phyloP scores from a whole-genome alignment of 2,113 vertebrate species.

The Paraplagusia blochii region DNA sequence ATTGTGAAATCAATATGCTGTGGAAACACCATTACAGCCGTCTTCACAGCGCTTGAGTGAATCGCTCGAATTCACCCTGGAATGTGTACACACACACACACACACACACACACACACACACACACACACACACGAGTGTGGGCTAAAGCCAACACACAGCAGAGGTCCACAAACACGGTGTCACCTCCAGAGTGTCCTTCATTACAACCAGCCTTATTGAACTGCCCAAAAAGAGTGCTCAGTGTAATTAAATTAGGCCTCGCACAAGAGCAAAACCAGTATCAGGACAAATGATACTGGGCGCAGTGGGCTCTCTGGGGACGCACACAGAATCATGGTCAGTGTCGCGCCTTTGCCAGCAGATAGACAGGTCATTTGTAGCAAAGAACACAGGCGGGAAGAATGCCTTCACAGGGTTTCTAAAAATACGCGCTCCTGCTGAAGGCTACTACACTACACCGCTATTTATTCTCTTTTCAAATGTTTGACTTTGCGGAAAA shows the following conservation, averaged over 20 bases:
- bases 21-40: conserved; percentile 60
- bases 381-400: conserved; percentile 9
- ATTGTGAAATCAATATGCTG: conserved; percentile 62
- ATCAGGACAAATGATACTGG: conserved; percentile 44
- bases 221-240: conserved; percentile 26
- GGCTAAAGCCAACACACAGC: conserved; percentile 2
- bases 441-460: no score
- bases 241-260: conserved; percentile 36
- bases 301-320: conserved; percentile 30
- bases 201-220: conserved; percentile 23
- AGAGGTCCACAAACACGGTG: conserved; percentile 14
- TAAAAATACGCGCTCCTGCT: background rate
- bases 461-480: no score
- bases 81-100: conserved; percentile 2
- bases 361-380: conserved; percentile 47
- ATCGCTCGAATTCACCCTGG: conserved; percentile 29
- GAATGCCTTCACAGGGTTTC: background rate
- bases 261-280: conserved; percentile 29
- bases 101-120: conserved; percentile 3
- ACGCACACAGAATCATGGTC: conserved; percentile 34
- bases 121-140: conserved; percentile 1
- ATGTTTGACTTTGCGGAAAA: no score
- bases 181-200: conserved; percentile 36
- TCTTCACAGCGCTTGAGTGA: conserved; percentile 45
- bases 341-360: conserved; percentile 19